Evolutionary conservation across 2,888 invertebrate species (phyloP).

Genomic region (Pterobdella sp.): DNA sequence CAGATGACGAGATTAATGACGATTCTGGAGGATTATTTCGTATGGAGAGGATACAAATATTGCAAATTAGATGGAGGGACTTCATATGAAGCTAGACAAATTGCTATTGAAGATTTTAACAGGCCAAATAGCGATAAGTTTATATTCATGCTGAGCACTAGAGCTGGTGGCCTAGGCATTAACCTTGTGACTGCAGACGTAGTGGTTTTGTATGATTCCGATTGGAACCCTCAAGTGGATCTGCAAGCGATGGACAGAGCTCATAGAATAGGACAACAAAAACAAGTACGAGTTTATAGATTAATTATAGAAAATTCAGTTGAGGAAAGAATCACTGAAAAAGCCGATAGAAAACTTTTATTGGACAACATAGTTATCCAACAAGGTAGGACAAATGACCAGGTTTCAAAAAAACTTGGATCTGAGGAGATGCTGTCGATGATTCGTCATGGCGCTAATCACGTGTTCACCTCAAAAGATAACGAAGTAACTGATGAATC

Average conservation of each 20-base stretch:
- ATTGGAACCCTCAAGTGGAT: slow-evolving; percentile 96
- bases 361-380: slow-evolving; percentile 92
- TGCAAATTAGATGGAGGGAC: slow-evolving; percentile 74
- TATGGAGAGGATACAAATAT: slow-evolving; percentile 50
- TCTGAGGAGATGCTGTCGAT: slow-evolving; percentile 98
- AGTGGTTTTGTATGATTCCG: slow-evolving; percentile 92
- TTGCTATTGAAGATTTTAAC: slow-evolving; percentile 81
- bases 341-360: slow-evolving; percentile 90
- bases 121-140: slow-evolving; percentile 82
- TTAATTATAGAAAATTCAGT: slow-evolving; percentile 97
- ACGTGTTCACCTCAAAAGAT: slow-evolving; percentile 88
- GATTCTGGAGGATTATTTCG: slow-evolving; percentile 61
- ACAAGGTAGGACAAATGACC: slow-evolving; percentile 68
- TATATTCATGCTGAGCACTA: slow-evolving; percentile 93
- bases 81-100: slow-evolving; percentile 81
- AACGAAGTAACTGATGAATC: slow-evolving; percentile 96
- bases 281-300: slow-evolving; percentile 86
- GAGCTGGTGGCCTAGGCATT: slow-evolving; percentile 95
- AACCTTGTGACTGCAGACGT: slow-evolving; percentile 95
- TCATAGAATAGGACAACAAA: slow-evolving; percentile 94
- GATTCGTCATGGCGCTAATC: slow-evolving; percentile 97
- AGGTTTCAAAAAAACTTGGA: slow-evolving; percentile 71
- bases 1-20: slow-evolving; percentile 61
- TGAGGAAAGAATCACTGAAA: slow-evolving; percentile 95
- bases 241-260: slow-evolving; percentile 68